Base-by-base conservation (phyloP, 1,140 invertebrate species). In the Ruditapes philippinarum region DNA sequence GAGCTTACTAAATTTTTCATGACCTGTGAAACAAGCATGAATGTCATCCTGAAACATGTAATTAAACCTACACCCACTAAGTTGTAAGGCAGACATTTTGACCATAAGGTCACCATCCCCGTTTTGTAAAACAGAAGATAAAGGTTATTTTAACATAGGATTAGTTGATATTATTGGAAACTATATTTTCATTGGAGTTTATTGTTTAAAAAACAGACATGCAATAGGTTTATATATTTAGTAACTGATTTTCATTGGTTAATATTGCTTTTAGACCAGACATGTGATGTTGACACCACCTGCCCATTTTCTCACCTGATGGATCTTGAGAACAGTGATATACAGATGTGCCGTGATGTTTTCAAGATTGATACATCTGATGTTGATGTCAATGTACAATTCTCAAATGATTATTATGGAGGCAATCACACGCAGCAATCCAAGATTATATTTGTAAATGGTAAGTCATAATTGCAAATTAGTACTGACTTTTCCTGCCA, bases 371-470 rank as follows among this genome's bases (percentile, higher is more conserved):
- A 79, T 45, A 2, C 51, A 11, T 31, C 1, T 9, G 51, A 78
- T 79, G 84, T 87, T 33, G n/a, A 45, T 49, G 40, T 31, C 0
- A 60, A 79, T 79, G 84, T 87, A 19, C 84, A 87, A 42, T 87
- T 87, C 74, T 78, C 84, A 0, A 54, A 76, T 49, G 84, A 87
- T 25, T 87, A 87, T 54, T 87, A 87, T 65, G 84, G 84, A 22
- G 84, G 73, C 11, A 87, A 87, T 78, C 31, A 62, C 22, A 87
- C 84, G 1, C 51, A 78, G n/a, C 84, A 87, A 40, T 78, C 84
- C 36, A 87, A 76, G 0, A 87, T 87, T 28, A 40, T 87, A 14
- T 87, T 87, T 79, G 84, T 79, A 28, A 87, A 87, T 65, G 84
- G 84, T 87, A 33, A 68, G 65, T 45, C 12, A 65, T 19, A 14